Conservation (phyloP, 2,797 vertebrate species). For the Crenuchus spilurus region DNA sequence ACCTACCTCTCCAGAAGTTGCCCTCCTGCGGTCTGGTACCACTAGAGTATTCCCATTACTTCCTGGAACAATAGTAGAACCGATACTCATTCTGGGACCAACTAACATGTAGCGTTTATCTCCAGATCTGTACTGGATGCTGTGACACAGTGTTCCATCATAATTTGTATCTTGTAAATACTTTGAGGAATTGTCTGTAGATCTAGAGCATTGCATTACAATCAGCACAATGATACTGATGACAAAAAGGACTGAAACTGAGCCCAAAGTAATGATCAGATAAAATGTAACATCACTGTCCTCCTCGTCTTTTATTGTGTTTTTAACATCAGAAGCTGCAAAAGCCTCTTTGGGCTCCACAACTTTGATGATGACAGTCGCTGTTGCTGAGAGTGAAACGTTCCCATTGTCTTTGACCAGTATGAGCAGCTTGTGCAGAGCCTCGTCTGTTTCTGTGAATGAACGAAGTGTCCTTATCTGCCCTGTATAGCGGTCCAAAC, state of each 20-base stretch:
- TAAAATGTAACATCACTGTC: conserved; percentile 56
- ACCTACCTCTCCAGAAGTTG: conserved; percentile 58
- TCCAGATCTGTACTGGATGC: conserved; percentile 62
- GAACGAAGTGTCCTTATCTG: conserved; percentile 54
- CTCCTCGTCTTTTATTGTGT: conserved; percentile 27
- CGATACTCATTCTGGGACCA: conserved; percentile 61
- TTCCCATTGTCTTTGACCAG: conserved; percentile 58
- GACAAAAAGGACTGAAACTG: conserved; percentile 52
- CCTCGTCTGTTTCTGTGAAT: conserved; percentile 57
- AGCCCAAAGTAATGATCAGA: conserved; percentile 53
- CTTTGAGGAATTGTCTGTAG: conserved; percentile 48
- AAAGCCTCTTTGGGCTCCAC: conserved; percentile 57
- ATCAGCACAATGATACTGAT: conserved; percentile 54
- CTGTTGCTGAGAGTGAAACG: conserved; percentile 57
- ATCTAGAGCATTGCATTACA: conserved; percentile 55
- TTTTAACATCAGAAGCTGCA: conserved; percentile 51
- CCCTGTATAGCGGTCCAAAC: conserved; percentile 57
- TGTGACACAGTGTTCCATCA: conserved; percentile 62
- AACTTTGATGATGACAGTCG: conserved; percentile 48
- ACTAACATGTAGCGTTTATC: conserved; percentile 65
- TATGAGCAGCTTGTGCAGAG: conserved; percentile 55
- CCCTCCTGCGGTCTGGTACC: conserved; percentile 48
- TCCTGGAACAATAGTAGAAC: conserved; percentile 53
- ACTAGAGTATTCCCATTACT: conserved; percentile 60
- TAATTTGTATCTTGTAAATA: conserved; percentile 51